These are phyloP conservation scores for Drosophila orosa DNA, from an alignment of 1,140 invertebrate species.

Conservation along the genomic window DNA sequence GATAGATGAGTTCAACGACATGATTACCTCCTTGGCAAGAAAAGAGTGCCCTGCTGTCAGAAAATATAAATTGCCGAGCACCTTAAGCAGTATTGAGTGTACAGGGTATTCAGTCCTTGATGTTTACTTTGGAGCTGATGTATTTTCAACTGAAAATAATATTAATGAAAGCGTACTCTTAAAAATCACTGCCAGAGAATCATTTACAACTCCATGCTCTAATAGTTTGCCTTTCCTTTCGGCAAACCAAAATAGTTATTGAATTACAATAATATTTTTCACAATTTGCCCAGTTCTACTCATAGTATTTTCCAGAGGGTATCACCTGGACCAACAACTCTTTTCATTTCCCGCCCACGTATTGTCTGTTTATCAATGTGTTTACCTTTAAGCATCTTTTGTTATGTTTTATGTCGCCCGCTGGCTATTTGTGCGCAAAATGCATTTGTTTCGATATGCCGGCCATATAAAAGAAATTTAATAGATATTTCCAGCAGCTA, in stretches of 20 bases:
- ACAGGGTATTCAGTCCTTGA: not conserved
- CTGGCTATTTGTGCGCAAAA: slow-evolving; percentile 51
- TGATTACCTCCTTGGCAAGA: not conserved
- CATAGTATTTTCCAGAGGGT: not conserved
- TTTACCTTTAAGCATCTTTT: slow-evolving; percentile 46
- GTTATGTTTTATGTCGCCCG: slow-evolving; percentile 34
- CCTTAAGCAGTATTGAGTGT: not conserved
- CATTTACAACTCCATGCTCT: too few relatives aligned
- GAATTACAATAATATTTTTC: not conserved
- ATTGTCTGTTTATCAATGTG: slow-evolving; percentile 28
- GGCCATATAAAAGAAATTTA: slow-evolving; percentile 38
- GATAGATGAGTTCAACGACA: not conserved
- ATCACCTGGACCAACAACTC: not conserved
- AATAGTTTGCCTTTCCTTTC: not conserved
- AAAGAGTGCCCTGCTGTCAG: not conserved
- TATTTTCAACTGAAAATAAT: not conserved
- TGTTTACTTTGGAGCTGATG: not conserved
- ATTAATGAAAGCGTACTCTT: too few relatives aligned
- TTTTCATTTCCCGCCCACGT: not conserved
- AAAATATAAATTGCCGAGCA: slow-evolving; percentile 3
- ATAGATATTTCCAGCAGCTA: slow-evolving; percentile 42
- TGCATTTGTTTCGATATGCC: slow-evolving; percentile 52
- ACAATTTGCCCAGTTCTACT: not conserved
- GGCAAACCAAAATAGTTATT: not conserved
- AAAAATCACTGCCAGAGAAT: too few relatives aligned